Evolutionary conservation across 2,888 invertebrate genomes (phyloP), one percentile per base, ranked within the genome.

Genomic region (Cantharis lateralis): DNA sequence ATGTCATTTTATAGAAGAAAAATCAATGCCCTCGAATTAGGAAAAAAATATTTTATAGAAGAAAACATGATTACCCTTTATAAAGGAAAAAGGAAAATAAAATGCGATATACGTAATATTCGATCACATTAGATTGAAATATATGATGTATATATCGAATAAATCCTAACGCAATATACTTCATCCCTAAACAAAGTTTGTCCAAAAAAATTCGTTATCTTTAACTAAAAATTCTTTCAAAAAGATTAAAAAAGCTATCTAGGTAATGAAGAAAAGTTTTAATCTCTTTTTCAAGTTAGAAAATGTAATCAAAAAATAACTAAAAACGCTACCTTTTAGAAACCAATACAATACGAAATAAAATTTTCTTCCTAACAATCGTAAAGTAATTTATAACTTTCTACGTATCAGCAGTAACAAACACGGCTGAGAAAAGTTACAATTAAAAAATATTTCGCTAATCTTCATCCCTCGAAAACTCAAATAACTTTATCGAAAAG

Each of bases 401-500:
- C 5, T 48, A 48, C 48, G n/a, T 48, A 48, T 48, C 48, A n/a
- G 48, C n/a, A 48, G 48, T 48, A 48, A n/a, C n/a, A n/a, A 48
- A n/a, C 7, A 1, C 48, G 48, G 7, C 48, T 48, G 32, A 69
- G 32, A 69, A 32, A 28, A 69, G 26, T 69, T 32, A 15, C 69
- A 69, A 66, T 66, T 72, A 16, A 15, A 15, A 64, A 66, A 32
- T 64, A 32, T 32, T 71, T 62, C 62, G 64, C n/a, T 72, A 64
- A 72, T 64, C 64, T 64, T 28, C 15, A 32, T 15, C 32, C 18
- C 15, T 15, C 13, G 32, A 63, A 72, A 72, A 69, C 63, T 28
- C 16, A 16, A 64, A 26, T 18, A 64, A 72, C 72, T 72, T 64
- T 28, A 28, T 64, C 24, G 48, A 68, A 20, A 72, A 72, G 68